Base-by-base conservation (phyloP, 35 echinoderm and acorn worm genomes). In the Stichopus chloronotus region DNA sequence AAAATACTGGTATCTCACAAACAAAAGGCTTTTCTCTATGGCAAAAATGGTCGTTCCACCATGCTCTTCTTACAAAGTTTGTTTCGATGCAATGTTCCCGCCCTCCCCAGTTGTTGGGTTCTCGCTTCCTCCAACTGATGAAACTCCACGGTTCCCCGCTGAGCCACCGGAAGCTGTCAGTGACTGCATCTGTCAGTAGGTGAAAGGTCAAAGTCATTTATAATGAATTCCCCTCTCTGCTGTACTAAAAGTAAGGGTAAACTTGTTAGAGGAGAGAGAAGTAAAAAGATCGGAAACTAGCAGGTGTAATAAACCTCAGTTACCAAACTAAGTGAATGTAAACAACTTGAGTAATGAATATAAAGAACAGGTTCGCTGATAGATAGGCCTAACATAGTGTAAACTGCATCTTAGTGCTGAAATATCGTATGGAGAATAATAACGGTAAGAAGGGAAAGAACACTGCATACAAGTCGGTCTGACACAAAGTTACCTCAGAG, bases 1-100 rank as follows among this genome's bases (percentile, higher is more conserved):
- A 85, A n/a, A 85, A 22, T 89, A 60, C 57, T 8, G 87, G 9
- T 14, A 91, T 91, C 55, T 91, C 90, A 56, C 90, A 91, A 25
- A 91, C 72, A 20, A 57, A 91, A 13, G 90, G 90, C 25, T 91
- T 91, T 79, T 59, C 71, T 59, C 54, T 57, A 17, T 25, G 16
- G 16, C 90, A 91, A 52, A 91, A 91, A 79, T 91, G 90, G 57
- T 91, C 90, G n/a, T 91, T 91, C 90, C 90, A 91, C 90, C 90
- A 91, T 5, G 52, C 90, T 25, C 30, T 8, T 24, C 90, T 53
- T 9, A 91, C 90, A 55, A 91, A 91, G 43, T 91, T 91, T 24
- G 90, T 91, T 91, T 91, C 90, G 22, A 91, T 65, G 53, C 90
- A 91, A 14, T 91, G 53, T 79, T 91, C 90, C 22, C 90, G 90